Evolutionary conservation across 2,888 invertebrate species (phyloP).

Genomic region (Drosophila mulleri): DNA sequence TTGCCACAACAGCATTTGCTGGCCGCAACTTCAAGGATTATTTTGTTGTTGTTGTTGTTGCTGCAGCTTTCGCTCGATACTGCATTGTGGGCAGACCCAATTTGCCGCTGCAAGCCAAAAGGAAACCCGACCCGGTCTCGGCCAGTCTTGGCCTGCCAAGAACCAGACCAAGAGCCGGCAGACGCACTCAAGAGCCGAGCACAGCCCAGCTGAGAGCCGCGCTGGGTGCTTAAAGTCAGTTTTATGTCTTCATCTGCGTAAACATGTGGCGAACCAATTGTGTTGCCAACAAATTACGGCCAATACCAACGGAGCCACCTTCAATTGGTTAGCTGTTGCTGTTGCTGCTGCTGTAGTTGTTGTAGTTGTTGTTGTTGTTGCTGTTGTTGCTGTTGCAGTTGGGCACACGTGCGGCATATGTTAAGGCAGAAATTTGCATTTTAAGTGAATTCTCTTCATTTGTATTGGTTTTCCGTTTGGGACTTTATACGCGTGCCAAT

Average conservation of each 20-base stretch:
- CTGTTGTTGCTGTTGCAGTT: slow-evolving; percentile 16
- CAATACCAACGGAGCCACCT: slow-evolving; percentile 58
- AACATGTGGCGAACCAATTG: slow-evolving; percentile 65
- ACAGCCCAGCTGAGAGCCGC: slow-evolving; percentile 31
- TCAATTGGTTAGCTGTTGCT: slow-evolving; percentile 29
- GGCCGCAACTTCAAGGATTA: slow-evolving; percentile 33
- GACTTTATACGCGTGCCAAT: slow-evolving; percentile 72
- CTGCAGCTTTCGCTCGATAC: slow-evolving; percentile 46
- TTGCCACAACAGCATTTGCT: slow-evolving; percentile 33
- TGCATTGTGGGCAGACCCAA: slow-evolving; percentile 43
- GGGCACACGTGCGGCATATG: slow-evolving; percentile 61
- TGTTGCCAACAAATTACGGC: slow-evolving; percentile 73
- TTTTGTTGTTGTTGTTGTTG: neutral
- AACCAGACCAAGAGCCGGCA: slow-evolving; percentile 49
- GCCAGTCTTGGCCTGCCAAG: slow-evolving; percentile 43
- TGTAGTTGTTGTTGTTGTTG: slow-evolving; percentile 18
- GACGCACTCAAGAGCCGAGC: slow-evolving; percentile 61
- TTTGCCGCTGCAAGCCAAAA: slow-evolving; percentile 27
- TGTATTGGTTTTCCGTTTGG: slow-evolving; percentile 50
- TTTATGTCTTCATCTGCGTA: slow-evolving; percentile 78
- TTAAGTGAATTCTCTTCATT: slow-evolving; percentile 77
- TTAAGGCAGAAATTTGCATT: slow-evolving; percentile 66
- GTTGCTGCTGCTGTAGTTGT: slow-evolving; percentile 12
- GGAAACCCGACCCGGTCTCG: neutral
- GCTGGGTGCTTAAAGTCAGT: slow-evolving; percentile 55